Base-by-base conservation (phyloP, 2,888 invertebrate species). In the Macrosiphum euphorbiae region DNA sequence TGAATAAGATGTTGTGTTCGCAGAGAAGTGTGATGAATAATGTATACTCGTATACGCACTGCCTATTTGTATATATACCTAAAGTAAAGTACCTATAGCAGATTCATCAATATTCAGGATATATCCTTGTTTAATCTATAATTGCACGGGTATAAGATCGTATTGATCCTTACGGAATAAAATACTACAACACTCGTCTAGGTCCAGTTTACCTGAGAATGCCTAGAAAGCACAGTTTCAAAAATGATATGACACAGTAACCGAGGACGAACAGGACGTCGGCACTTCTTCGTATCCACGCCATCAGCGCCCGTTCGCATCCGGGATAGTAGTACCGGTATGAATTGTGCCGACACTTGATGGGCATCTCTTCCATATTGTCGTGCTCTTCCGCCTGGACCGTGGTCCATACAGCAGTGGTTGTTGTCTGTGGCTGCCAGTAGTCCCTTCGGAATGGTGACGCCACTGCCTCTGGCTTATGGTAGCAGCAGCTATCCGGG, bases 211-310 rank as follows among this genome's bases (percentile, higher is more conserved):
- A 96, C 95, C 98, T 97, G 95, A 98, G 96, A 95, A 98, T 98
- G 94, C 98, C 98, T 95, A 98, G 97, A 97, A 98, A 98, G 96
- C 98, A 98, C 96, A 98, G 96, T 96, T 98, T 98, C 95, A 98
- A 97, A 96, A 98, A 98, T 95, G 98, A 98, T 95, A 98, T 97
- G 95, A 98, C 98, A 96, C 98, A 98, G 96, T 98, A 98, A 94
- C 98, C 98, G 95, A 98, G 96, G 94, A 98, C 97, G 95, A 98
- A 98, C 94, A 98, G 96, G 94, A 98, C 96, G 95, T 98, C 98
- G 91, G 98, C 98, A 88, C 98, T 98, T 95, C 97, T 97, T 95
- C 97, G 96, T 91, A 98, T 96, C 97, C 98, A 98, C 95, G 97
- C 96, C 94, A 97, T 96, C 94, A 98, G 96, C 94, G 97, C 96